Evolutionary conservation across 2,113 vertebrate species (phyloP), one percentile per base, ranked within the genome.

Genomic region (Callorhinus ursinus): DNA sequence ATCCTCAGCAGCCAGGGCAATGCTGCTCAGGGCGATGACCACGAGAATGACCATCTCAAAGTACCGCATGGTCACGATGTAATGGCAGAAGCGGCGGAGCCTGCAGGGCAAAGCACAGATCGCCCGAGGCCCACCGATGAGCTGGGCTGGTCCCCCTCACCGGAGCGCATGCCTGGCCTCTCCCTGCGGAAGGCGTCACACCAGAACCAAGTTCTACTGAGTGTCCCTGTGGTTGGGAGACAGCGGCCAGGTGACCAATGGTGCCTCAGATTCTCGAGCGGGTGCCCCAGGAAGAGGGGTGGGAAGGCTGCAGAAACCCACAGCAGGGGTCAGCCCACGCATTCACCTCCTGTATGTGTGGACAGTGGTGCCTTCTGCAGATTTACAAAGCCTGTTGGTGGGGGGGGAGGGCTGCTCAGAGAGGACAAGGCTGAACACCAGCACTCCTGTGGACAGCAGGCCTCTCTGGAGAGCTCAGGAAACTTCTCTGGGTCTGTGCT

Each of bases 1-100:
- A 91, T 99, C 99, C 84, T 99, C 99, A 0, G 99, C 99, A 7
- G 99, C 99, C 98, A 99, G 98, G 87, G 99, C 99, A 0, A 99
- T 99, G 98, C 99, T 99, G 98, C 99, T 99, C 98, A 99, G 99
- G 6, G 99, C 98, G 2, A 99, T 99, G 79, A 99, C 99, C 3
- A 99, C 99, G 4, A 99, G 99, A 98, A 99, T 99, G 94, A 99
- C 99, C 99, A 99, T 99, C 99, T 99, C 99, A 0, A 99, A 99
- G 94, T 99, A 99, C 61, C 99, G 99, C 98, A 99, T 98, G 96
- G 99, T 99, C 98, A 99, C 99, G 0, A 99, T 99, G 98, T 99
- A 99, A 96, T 99, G 99, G 97, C 99, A 99, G 46, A 99, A 97
- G 7, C 99, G 99, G 7, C 99, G 99, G 94, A 99, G 99, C 97